Percentiles rank a stretch among this genome's conserved stretches.
These are phyloP conservation scores for Amorpha juglandis DNA, from an alignment of 2,888 invertebrate genomes.

Conservation along the genomic window DNA sequence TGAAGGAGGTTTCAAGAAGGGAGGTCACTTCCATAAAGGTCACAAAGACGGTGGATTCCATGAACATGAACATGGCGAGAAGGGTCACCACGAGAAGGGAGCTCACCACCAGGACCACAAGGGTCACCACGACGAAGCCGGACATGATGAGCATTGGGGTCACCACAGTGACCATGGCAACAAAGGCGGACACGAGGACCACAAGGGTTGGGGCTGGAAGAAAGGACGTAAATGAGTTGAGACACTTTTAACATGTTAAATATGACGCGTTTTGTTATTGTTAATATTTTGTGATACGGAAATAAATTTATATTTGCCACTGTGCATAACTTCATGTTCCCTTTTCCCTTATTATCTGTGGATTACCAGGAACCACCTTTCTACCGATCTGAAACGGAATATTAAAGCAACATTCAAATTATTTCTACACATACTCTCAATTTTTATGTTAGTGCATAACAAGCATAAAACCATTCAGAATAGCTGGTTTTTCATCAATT, in stretches of 20 bases:
- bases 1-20: conserved; percentile 90
- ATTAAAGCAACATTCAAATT: too few species aligned
- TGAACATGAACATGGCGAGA: conserved; percentile 90
- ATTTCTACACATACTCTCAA: too few species aligned
- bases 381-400: too few species aligned
- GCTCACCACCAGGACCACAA: conserved; percentile 90
- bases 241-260: conserved; percentile 29
- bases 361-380: too few species aligned
- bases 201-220: conserved; percentile 90
- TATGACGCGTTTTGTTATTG: conserved; percentile 60
- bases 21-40: conserved; percentile 91
- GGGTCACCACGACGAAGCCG: conserved; percentile 90
- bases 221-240: conserved; percentile 70
- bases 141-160: conserved; percentile 89
- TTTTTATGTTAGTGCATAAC: too few species aligned
- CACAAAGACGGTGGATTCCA: conserved; percentile 90
- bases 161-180: conserved; percentile 89
- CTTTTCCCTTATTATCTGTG: neutral
- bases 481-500: neutral
- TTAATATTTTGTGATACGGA: conserved; percentile 66
- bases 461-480: neutral
- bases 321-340: conserved; percentile 14
- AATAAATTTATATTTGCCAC: conserved; percentile 46
- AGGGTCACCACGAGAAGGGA: conserved; percentile 91
- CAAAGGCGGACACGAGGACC: conserved; percentile 90